Conservation (phyloP, 2,888 invertebrate genomes). For the Ectropis crepuscularia region DNA sequence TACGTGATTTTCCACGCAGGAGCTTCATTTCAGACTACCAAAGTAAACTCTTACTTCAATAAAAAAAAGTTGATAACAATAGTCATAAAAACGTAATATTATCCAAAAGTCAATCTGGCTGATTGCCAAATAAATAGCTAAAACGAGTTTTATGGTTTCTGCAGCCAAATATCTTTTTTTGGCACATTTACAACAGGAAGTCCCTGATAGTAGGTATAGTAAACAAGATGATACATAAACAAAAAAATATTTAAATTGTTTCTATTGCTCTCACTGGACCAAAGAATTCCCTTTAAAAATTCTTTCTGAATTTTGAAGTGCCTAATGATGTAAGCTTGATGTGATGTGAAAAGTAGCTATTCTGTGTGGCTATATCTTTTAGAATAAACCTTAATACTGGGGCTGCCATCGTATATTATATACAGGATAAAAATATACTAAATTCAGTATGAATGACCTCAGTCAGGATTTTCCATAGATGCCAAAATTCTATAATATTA, state of each 20-base stretch:
- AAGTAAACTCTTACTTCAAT: background rate
- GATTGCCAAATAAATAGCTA: slow-evolving; percentile 8
- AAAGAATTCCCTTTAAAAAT: no score
- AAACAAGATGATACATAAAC: background rate
- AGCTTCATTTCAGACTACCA: background rate
- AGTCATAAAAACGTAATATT: background rate
- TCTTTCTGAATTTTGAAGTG: no score
- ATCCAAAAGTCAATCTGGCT: slow-evolving; percentile 8
- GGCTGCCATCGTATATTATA: no score
- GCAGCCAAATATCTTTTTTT: background rate
- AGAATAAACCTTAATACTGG: no score
- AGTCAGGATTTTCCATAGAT: no score
- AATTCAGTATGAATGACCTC: no score
- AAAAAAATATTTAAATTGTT: background rate
- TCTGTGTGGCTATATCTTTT: no score
- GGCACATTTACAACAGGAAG: slow-evolving; percentile 10
- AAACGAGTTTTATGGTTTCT: background rate
- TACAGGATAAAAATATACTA: no score
- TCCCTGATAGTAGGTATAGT: background rate
- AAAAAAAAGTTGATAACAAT: background rate
- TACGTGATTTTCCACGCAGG: slow-evolving; percentile 7
- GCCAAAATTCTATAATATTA: no score
- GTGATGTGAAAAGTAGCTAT: no score
- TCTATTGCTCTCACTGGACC: background rate
- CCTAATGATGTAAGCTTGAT: no score